Conservation (phyloP, 2,797 vertebrate genomes). For the Gymnocypris eckloni region DNA sequence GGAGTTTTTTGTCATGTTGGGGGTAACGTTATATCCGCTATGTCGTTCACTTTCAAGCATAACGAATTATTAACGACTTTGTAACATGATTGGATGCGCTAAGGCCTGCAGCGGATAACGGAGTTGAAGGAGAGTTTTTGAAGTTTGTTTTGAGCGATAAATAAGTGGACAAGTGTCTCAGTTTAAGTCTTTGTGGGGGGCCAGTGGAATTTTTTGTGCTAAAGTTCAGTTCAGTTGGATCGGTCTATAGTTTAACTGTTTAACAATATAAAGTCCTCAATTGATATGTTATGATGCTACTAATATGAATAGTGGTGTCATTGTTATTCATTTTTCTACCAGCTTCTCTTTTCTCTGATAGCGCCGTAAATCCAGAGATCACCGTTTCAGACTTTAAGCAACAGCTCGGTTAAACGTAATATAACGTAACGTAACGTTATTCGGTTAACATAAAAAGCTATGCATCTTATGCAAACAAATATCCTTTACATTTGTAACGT, state of each 20-base stretch:
- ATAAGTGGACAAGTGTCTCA: constrained; percentile 34
- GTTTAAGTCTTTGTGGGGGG: constrained; percentile 46
- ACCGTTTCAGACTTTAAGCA: neutral
- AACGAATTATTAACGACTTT: neutral
- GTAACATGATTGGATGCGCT: neutral
- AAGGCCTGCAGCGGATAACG: neutral
- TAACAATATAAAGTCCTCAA: neutral
- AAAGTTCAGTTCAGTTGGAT: neutral
- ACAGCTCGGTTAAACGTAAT: neutral
- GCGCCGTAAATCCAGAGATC: neutral
- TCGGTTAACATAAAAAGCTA: no score
- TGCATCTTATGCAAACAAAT: neutral
- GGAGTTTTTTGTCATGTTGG: neutral
- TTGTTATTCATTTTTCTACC: neutral
- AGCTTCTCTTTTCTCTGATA: neutral
- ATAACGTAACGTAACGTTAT: no score
- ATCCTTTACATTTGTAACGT: neutral
- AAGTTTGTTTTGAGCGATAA: constrained; percentile 7
- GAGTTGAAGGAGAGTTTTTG: neutral
- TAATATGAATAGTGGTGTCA: neutral
- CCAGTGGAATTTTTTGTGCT: constrained; percentile 8
- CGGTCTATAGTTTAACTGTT: neutral
- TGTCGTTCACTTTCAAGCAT: neutral
- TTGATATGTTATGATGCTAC: neutral
- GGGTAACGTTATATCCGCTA: constrained; percentile 15